These are phyloP conservation scores for Cherax quadricarinatus DNA, from an alignment of 1,140 invertebrate genomes.

Conservation along the genomic window DNA sequence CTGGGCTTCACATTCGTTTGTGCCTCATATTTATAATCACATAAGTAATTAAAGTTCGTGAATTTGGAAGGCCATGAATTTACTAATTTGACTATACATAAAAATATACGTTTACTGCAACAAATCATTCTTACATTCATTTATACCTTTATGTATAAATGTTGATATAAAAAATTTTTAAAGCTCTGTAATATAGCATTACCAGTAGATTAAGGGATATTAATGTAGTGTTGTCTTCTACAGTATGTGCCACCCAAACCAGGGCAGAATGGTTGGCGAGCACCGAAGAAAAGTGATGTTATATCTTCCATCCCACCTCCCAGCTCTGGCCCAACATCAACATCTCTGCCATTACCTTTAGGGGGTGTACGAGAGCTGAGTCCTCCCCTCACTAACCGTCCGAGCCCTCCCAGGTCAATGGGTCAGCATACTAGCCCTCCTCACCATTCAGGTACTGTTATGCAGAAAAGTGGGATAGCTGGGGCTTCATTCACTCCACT, in stretches of 20 bases:
- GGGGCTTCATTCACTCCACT: too few relatives aligned
- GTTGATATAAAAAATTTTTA: too few relatives aligned
- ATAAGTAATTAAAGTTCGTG: too few relatives aligned
- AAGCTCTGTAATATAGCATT: too few relatives aligned
- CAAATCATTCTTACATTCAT: too few relatives aligned
- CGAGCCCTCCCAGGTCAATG: conserved; percentile 29
- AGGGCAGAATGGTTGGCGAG: conserved; percentile 70
- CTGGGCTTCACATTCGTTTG: too few relatives aligned
- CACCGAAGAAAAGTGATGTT: conserved; percentile 73
- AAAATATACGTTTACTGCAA: too few relatives aligned
- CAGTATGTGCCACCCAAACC: conserved; percentile 71
- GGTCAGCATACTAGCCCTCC: conserved; percentile 51
- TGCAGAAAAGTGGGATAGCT: too few relatives aligned
- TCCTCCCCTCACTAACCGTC: conserved; percentile 29
- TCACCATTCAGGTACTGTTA: conserved; percentile 38
- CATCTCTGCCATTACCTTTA: conserved; percentile 16
- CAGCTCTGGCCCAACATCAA: conserved; percentile 40
- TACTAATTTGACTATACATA: too few relatives aligned
- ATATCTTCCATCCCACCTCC: conserved; percentile 73
- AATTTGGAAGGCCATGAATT: too few relatives aligned
- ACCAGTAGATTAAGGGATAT: neutral
- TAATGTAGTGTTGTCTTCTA: conserved; percentile 76
- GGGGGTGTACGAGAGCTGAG: conserved; percentile 40
- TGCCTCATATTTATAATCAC: too few relatives aligned
- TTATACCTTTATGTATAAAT: too few relatives aligned